Conservation (phyloP, 2,113 vertebrate species). For the Columba janthina region DNA sequence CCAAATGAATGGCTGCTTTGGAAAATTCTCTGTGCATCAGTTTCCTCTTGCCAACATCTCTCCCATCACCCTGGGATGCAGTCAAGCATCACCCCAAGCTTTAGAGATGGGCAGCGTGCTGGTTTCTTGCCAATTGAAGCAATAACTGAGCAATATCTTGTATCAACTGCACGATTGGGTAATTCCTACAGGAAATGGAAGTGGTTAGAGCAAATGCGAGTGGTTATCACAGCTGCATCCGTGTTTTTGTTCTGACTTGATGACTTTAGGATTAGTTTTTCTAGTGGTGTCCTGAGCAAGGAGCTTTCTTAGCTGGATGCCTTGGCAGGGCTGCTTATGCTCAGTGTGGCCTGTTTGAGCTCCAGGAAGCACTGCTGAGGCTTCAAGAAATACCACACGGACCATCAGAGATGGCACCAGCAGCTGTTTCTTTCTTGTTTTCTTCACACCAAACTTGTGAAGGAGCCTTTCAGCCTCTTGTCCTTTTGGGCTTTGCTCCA, state of each 20-base stretch:
- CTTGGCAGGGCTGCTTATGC: not conserved
- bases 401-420: not conserved
- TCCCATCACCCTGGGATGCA: accelerated
- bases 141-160: not conserved
- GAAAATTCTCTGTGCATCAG: not conserved
- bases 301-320: not conserved
- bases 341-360: not conserved
- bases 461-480: not conserved
- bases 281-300: not conserved
- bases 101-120: not conserved
- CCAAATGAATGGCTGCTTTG: not conserved
- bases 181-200: not conserved
- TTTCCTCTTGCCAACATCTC: not conserved
- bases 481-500: not conserved
- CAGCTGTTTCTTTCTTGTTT: not conserved
- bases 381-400: not conserved
- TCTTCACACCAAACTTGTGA: not conserved
- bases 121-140: not conserved
- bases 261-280: not conserved
- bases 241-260: not conserved
- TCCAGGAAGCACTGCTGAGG: not conserved
- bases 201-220: not conserved
- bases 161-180: not conserved
- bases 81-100: not conserved
- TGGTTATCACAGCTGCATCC: slow-evolving; percentile 34